Conservation (phyloP, 35 echinoderm and acorn worm genomes). For the Ophioderma brevispina region DNA sequence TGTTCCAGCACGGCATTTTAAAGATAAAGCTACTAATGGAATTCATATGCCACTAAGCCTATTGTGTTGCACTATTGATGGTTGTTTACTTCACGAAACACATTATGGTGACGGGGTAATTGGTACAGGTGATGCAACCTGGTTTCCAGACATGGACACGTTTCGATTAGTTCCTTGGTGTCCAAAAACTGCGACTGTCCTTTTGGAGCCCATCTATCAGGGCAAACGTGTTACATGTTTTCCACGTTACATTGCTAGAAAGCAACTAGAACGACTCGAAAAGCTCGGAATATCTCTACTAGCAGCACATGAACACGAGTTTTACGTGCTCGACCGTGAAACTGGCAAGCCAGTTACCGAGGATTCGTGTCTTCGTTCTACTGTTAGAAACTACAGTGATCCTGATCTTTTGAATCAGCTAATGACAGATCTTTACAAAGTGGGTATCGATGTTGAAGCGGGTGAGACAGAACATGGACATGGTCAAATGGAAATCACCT, state of each 20-base stretch:
- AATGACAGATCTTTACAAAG: neutral
- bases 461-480: conserved; percentile 44
- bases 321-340: conserved; percentile 65
- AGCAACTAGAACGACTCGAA: conserved; percentile 54
- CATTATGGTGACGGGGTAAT: conserved; percentile 29
- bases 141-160: conserved; percentile 72
- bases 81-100: neutral
- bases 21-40: conserved; percentile 35
- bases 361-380: conserved; percentile 28
- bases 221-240: conserved; percentile 2
- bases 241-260: conserved; percentile 63
- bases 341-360: conserved; percentile 54
- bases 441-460: conserved; percentile 64
- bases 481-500: conserved; percentile 69
- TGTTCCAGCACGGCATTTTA: conserved; percentile 74
- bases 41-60: conserved; percentile 56
- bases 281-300: conserved; percentile 41
- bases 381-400: conserved; percentile 56
- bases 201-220: conserved; percentile 18
- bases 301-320: conserved; percentile 77
- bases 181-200: conserved; percentile 49
- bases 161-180: conserved; percentile 72
- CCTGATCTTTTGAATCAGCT: conserved; percentile 53
- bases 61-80: conserved; percentile 40
- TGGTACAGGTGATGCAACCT: conserved; percentile 51